phyloP scores from a whole-genome alignment of 2,888 invertebrate genomes.

The Biston stratarius region DNA sequence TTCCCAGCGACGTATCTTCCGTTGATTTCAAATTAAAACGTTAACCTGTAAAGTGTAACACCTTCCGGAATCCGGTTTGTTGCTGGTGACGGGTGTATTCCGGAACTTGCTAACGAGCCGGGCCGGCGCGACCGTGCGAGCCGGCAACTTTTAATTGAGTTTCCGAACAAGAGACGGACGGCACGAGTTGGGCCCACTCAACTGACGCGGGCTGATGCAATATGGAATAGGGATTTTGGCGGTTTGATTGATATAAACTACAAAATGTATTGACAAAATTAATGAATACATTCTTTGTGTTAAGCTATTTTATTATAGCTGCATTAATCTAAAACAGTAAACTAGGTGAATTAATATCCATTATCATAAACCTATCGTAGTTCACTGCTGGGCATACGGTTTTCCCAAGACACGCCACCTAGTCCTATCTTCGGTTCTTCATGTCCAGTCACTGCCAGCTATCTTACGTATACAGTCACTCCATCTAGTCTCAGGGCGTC shows the following conservation, averaged over 20 bases:
- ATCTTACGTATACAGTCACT: too few relatives aligned
- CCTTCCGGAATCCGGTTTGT: conserved; percentile 42
- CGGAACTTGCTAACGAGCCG: conserved; percentile 40
- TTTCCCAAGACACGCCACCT: too few relatives aligned
- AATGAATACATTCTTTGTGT: too few relatives aligned
- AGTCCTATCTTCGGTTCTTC: too few relatives aligned
- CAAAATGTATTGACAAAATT: not conserved
- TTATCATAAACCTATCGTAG: too few relatives aligned
- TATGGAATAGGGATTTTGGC: conserved; percentile 2
- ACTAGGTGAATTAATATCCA: too few relatives aligned
- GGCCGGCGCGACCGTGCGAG: conserved; percentile 53
- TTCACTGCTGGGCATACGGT: too few relatives aligned
- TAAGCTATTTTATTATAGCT: too few relatives aligned
- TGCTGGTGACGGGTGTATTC: conserved; percentile 42
- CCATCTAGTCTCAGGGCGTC: too few relatives aligned
- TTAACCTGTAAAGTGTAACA: conserved; percentile 35
- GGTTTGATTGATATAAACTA: not conserved
- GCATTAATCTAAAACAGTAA: too few relatives aligned
- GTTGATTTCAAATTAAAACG: conserved; percentile 22
- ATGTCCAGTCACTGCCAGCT: too few relatives aligned
- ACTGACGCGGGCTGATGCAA: conserved; percentile 11
- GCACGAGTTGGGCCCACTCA: conserved; percentile 8
- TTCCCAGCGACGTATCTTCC: not conserved
- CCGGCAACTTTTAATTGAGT: conserved; percentile 73
- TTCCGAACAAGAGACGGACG: conserved; percentile 68